Evolutionary conservation across 2,888 invertebrate species (phyloP).

Genomic region (Drepana falcataria): DNA sequence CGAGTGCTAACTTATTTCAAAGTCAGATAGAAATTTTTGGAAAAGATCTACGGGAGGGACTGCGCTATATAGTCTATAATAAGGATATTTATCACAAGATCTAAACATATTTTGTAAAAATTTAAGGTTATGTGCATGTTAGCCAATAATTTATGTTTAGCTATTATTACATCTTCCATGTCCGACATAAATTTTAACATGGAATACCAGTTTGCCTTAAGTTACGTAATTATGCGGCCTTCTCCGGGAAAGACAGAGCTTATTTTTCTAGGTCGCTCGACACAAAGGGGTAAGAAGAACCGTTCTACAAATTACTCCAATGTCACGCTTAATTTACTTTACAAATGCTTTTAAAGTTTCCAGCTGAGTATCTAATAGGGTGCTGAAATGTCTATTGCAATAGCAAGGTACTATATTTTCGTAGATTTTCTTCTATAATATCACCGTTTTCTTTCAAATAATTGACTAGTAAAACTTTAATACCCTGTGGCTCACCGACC

Average conservation of each 20-base stretch:
- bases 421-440: background rate
- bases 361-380: constrained; percentile 38
- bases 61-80: too few species aligned
- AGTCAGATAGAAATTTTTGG: too few species aligned
- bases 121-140: too few species aligned
- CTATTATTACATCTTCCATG: constrained; percentile 10
- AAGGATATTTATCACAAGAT: too few species aligned
- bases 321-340: constrained; percentile 61
- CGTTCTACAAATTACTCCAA: constrained; percentile 57
- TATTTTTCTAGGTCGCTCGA: constrained; percentile 47
- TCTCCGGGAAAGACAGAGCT: constrained; percentile 30
- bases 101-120: too few species aligned
- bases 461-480: too few species aligned
- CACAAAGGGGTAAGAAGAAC: constrained; percentile 45
- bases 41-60: too few species aligned
- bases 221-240: constrained; percentile 42
- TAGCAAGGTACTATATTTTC: background rate
- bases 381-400: constrained; percentile 23
- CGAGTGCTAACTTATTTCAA: too few species aligned
- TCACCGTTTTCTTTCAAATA: constrained; percentile 5
- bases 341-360: constrained; percentile 59
- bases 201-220: constrained; percentile 45
- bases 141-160: constrained; percentile 2
- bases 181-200: constrained; percentile 24
- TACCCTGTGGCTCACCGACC: constrained; percentile 24